A percentile compares a stretch with the other conserved stretches of the same genome.
phyloP scores from a whole-genome alignment of 2,797 vertebrate species.

The Gambelia wislizenii region DNA sequence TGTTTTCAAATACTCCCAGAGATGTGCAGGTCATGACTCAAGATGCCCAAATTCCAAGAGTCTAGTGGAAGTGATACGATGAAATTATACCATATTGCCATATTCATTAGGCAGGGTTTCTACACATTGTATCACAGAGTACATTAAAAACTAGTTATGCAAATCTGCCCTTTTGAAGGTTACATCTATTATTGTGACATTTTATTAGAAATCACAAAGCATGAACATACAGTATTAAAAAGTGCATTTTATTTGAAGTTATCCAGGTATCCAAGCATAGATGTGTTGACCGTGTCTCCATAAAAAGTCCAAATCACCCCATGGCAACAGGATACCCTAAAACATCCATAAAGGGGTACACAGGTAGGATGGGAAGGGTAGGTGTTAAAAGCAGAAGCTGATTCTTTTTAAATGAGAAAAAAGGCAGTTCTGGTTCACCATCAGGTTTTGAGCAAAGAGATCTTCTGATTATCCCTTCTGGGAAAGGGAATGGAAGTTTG shows the following conservation, averaged over 20 bases:
- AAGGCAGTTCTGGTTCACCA: conserved; percentile 36
- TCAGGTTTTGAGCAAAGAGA: not conserved
- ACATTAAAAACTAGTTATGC: not conserved
- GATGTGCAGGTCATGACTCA: not conserved
- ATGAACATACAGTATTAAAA: conserved; percentile 52
- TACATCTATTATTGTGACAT: not conserved
- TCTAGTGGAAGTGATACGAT: not conserved
- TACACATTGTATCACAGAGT: not conserved
- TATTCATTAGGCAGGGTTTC: not conserved
- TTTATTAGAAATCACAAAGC: conserved; percentile 24
- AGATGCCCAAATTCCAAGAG: not conserved
- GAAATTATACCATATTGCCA: not conserved
- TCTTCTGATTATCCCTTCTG: not conserved
- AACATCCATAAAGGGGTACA: conserved; percentile 44
- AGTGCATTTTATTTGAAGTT: conserved; percentile 63
- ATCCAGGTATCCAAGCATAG: conserved; percentile 15
- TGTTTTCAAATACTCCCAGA: not conserved
- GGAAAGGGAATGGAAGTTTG: not conserved
- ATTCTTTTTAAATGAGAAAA: conserved; percentile 3
- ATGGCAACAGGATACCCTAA: conserved; percentile 2
- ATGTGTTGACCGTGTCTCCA: not conserved
- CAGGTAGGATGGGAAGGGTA: conserved; percentile 6
- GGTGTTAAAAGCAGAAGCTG: conserved; percentile 59
- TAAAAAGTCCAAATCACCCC: conserved; percentile 29
- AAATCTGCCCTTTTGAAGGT: not conserved